These are phyloP conservation scores for Tortricodes alternella DNA, from an alignment of 2,888 invertebrate genomes.

Conservation along the genomic window DNA sequence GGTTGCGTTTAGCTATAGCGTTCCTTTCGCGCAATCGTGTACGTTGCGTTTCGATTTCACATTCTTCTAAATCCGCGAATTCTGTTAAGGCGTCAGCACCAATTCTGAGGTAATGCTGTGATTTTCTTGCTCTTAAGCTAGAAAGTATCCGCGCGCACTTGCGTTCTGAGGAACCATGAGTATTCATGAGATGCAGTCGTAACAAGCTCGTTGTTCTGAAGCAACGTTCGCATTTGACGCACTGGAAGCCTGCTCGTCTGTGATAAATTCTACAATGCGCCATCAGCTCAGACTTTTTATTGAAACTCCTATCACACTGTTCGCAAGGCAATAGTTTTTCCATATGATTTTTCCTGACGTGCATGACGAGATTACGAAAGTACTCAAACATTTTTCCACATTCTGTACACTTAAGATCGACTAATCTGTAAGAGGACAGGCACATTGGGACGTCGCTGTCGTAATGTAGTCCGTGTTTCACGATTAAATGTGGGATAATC, in stretches of 20 bases:
- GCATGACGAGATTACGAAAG: slow-evolving; percentile 30
- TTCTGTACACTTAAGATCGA: slow-evolving; percentile 36
- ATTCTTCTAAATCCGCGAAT: slow-evolving; percentile 13
- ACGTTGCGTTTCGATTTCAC: slow-evolving; percentile 17
- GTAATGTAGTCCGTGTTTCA: slow-evolving; percentile 35
- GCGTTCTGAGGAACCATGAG: slow-evolving; percentile 20
- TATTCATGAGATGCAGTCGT: slow-evolving; percentile 18
- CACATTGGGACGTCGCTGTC: slow-evolving; percentile 33
- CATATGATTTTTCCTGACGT: slow-evolving; percentile 28
- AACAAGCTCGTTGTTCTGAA: slow-evolving; percentile 22
- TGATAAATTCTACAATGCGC: slow-evolving; percentile 30
- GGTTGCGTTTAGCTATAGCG: slow-evolving; percentile 26
- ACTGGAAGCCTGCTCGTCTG: slow-evolving; percentile 14
- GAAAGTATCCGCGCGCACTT: slow-evolving; percentile 23
- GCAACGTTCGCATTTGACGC: slow-evolving; percentile 23
- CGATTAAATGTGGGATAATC: slow-evolving; percentile 36
- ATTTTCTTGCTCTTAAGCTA: slow-evolving; percentile 3
- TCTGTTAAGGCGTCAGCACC: not conserved
- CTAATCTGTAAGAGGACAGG: slow-evolving; percentile 32
- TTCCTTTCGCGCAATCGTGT: slow-evolving; percentile 18
- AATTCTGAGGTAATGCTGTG: not conserved
- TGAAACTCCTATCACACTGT: slow-evolving; percentile 27
- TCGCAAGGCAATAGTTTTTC: slow-evolving; percentile 25
- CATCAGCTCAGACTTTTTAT: slow-evolving; percentile 24
- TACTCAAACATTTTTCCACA: slow-evolving; percentile 34